Evolutionary conservation across 2,888 invertebrate genomes (phyloP).

Genomic region (Salpingus planirostris): DNA sequence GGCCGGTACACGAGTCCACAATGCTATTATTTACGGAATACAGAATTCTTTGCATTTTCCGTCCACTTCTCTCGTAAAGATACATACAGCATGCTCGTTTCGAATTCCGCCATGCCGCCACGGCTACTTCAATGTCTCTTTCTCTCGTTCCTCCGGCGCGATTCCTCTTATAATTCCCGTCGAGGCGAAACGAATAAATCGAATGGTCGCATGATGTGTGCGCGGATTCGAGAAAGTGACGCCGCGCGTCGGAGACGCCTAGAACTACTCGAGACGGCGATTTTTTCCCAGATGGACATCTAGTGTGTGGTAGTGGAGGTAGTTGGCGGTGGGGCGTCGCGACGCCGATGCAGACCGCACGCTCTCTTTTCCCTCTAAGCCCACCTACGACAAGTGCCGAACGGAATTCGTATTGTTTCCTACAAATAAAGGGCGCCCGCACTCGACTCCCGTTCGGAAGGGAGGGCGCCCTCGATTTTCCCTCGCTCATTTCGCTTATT

Average conservation of each 20-base stretch:
- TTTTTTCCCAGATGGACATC: constrained; percentile 33
- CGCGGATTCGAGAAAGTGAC: constrained; percentile 37
- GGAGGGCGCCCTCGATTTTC: too few relatives aligned
- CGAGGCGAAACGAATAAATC: constrained; percentile 1
- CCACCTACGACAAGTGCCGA: too few relatives aligned
- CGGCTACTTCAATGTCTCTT: constrained; percentile 10
- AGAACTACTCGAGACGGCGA: constrained; percentile 30
- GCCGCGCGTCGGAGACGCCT: constrained; percentile 34
- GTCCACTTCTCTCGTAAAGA: constrained; percentile 21
- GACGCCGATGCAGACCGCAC: constrained; percentile 12
- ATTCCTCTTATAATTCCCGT: constrained; percentile 1
- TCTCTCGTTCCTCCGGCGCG: constrained; percentile 10
- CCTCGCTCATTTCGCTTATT: too few relatives aligned
- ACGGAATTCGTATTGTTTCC: constrained; percentile 6
- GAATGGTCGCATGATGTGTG: constrained; percentile 7
- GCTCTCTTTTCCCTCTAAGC: constrained; percentile 6
- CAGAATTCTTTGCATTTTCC: constrained; percentile 37
- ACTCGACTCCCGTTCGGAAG: background rate
- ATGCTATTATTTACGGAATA: constrained; percentile 39
- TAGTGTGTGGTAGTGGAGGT: constrained; percentile 39
- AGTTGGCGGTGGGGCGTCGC: constrained; percentile 20
- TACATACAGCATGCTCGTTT: constrained; percentile 12
- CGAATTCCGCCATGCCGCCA: constrained; percentile 12
- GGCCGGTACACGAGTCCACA: constrained; percentile 35
- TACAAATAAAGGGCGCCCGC: background rate